Percentiles rank a stretch among this genome's conserved stretches.
phyloP scores from a whole-genome alignment of 2,888 invertebrate species.

The Hanleya hanleyi region DNA sequence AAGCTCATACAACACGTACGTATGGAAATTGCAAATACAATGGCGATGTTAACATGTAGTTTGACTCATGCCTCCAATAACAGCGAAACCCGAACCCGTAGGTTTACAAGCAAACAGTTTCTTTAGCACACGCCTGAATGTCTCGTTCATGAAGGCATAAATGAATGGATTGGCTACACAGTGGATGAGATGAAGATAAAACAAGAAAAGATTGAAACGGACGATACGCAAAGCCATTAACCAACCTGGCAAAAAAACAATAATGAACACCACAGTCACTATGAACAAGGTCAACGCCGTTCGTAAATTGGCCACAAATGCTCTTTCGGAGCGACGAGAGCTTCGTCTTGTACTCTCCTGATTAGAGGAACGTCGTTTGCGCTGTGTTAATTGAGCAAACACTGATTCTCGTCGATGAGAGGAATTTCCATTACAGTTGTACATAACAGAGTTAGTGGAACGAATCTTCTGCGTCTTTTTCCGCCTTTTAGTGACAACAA shows the following conservation, averaged over 20 bases:
- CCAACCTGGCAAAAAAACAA: constrained; percentile 11
- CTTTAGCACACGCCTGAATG: background rate
- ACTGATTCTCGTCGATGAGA: background rate
- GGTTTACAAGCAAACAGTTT: background rate
- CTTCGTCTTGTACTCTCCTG: background rate
- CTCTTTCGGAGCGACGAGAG: constrained; percentile 6
- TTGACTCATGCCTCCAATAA: constrained; percentile 6
- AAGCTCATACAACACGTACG: too few species aligned
- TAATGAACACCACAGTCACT: background rate
- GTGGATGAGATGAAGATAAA: constrained; percentile 3
- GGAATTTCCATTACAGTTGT: background rate
- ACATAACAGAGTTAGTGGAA: background rate
- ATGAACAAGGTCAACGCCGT: constrained; percentile 8
- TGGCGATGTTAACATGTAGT: constrained; percentile 2
- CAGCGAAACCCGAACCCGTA: background rate
- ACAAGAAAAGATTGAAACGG: background rate
- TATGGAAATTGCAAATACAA: background rate
- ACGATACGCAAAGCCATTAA: background rate
- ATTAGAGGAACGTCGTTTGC: background rate
- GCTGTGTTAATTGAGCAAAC: background rate
- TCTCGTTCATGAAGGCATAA: constrained; percentile 10
- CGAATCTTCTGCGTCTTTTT: constrained; percentile 11
- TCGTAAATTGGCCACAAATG: constrained; percentile 5
- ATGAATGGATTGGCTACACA: constrained; percentile 4
- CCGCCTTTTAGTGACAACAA: background rate